Percentiles rank a stretch among this genome's conserved stretches.
phyloP scores from a whole-genome alignment of 2,113 vertebrate species.

The Connochaetes taurinus region DNA sequence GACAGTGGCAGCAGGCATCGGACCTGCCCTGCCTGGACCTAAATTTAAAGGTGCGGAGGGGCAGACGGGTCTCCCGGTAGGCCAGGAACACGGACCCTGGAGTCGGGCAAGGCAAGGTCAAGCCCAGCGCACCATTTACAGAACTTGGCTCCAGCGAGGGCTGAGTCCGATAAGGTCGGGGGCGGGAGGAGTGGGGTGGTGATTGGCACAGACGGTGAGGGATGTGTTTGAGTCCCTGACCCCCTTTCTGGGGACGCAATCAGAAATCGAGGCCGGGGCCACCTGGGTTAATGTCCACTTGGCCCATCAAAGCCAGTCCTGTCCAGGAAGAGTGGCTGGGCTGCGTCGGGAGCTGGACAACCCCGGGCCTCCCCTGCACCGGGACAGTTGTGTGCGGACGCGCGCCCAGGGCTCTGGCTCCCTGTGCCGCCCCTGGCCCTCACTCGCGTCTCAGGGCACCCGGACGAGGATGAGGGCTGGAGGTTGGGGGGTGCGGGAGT shows the following conservation, averaged over 20 bases:
- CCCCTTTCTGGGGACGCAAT: not conserved
- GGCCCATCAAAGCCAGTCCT: not conserved
- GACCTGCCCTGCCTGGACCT: not conserved
- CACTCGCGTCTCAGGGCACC: not conserved
- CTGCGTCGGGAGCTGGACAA: not conserved
- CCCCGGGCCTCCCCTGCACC: fast-evolving
- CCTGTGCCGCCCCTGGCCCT: not conserved
- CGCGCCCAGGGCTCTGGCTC: fast-evolving
- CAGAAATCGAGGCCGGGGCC: not conserved
- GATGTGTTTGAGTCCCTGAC: not conserved
- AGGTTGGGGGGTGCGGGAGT: not conserved
- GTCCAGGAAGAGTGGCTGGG: not conserved
- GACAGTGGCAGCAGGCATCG: not conserved
- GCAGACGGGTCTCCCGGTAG: not conserved
- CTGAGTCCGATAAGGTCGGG: not conserved
- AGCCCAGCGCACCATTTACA: not conserved
- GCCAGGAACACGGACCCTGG: not conserved
- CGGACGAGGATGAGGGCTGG: not conserved
- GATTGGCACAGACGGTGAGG: not conserved
- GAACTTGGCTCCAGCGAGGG: not conserved
- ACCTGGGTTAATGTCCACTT: not conserved
- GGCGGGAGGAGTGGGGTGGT: not conserved
- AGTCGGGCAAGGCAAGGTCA: not conserved
- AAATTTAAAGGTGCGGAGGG: not conserved
- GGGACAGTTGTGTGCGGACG: not conserved